phyloP scores from a whole-genome alignment of 2,113 vertebrate species.

The Antechinus flavipes region DNA sequence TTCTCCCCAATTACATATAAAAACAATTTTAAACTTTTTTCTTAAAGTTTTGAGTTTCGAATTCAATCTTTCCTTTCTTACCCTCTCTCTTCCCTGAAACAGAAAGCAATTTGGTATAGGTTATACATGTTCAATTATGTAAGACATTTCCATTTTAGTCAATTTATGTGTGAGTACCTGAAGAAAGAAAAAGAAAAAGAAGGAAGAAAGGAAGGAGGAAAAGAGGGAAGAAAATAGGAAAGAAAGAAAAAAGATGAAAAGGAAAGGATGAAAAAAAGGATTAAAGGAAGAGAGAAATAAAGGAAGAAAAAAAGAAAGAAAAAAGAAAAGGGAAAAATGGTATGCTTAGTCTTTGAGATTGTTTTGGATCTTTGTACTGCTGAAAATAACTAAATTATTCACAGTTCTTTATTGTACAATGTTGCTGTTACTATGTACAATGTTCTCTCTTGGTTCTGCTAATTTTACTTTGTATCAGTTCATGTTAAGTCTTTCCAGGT shows the following conservation, averaged over 20 bases:
- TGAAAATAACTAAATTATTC: not conserved
- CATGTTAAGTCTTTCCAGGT: not conserved
- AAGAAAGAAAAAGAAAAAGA: no score
- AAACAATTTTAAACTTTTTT: not conserved
- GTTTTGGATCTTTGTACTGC: not conserved
- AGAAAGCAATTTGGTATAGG: not conserved
- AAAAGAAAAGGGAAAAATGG: no score
- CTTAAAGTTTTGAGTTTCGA: not conserved
- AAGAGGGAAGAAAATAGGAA: no score
- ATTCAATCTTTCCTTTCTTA: not conserved
- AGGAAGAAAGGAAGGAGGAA: no score
- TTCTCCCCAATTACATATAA: not conserved
- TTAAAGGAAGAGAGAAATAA: no score
- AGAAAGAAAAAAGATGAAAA: no score
- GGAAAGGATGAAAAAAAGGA: no score
- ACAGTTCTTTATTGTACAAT: not conserved
- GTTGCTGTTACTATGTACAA: not conserved
- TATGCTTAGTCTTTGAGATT: not conserved
- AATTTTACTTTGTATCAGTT: not conserved
- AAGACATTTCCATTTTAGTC: not conserved
- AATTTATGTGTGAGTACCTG: not conserved
- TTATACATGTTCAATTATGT: no score
- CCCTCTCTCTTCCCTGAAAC: no score
- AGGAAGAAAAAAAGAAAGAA: no score
- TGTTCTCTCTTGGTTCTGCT: not conserved